These are phyloP conservation scores for Parauchenoglanis ngamensis DNA, from an alignment of 2,797 vertebrate genomes.

Conservation along the genomic window DNA sequence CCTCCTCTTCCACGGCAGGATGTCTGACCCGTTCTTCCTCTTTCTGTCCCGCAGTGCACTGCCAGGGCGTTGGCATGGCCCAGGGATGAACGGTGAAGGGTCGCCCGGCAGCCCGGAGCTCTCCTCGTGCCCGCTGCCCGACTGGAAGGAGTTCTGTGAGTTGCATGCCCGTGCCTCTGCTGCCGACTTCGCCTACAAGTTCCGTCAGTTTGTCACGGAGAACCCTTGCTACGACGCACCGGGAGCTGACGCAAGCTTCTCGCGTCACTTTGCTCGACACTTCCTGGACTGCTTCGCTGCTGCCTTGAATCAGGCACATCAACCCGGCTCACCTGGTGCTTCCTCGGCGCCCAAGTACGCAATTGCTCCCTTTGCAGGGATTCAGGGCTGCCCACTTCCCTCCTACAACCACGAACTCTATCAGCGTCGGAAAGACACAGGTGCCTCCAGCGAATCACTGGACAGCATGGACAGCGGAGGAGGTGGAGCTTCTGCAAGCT, in stretches of 20 bases:
- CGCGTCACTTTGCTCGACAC: conserved; percentile 88
- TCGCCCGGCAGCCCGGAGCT: conserved; percentile 82
- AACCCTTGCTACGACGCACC: conserved; percentile 92
- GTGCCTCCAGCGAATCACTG: conserved; percentile 83
- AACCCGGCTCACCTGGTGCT: conserved; percentile 70
- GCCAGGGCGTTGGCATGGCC: conserved; percentile 76
- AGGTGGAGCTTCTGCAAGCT: conserved; percentile 64
- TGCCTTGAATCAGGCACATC: conserved; percentile 75
- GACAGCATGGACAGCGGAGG: conserved; percentile 87
- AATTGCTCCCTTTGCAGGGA: conserved; percentile 86
- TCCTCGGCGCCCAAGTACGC: conserved; percentile 77
- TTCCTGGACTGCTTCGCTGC: conserved; percentile 90
- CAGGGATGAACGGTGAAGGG: conserved; percentile 80
- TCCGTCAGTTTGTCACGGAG: conserved; percentile 90
- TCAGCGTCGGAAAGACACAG: conserved; percentile 78
- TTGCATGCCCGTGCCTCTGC: conserved; percentile 91
- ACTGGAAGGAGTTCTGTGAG: conserved; percentile 98
- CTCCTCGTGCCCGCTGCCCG: conserved; percentile 82
- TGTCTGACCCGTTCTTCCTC: conserved; percentile 7
- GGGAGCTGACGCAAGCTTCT: conserved; percentile 87
- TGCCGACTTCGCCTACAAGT: conserved; percentile 91
- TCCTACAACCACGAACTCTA: conserved; percentile 82
- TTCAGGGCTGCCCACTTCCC: conserved; percentile 87
- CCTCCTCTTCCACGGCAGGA: background rate
- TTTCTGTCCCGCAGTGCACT: conserved; percentile 65